Conservation (phyloP, 2,113 vertebrate species). For the Collichthys lucidus region DNA sequence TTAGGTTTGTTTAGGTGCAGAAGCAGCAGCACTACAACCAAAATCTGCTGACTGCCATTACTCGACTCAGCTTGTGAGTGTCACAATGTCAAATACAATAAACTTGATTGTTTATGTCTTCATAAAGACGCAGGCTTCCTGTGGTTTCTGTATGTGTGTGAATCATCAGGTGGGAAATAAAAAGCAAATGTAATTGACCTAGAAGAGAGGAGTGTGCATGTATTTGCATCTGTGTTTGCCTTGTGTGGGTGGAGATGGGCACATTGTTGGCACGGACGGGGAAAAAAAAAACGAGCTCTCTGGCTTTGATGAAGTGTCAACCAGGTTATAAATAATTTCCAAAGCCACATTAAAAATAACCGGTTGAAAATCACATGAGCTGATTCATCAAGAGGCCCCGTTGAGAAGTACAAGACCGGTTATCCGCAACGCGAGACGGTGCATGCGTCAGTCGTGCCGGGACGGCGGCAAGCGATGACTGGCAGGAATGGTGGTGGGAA, state of each 20-base stretch:
- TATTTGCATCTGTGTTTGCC: conserved; percentile 1
- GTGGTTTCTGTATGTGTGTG: not conserved
- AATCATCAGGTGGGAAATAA: not conserved
- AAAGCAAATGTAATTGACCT: not conserved
- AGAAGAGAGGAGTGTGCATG: not conserved
- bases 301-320: not conserved
- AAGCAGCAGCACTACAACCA: no score
- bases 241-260: not conserved
- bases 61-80: not conserved
- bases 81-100: not conserved
- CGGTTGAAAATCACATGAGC: not conserved
- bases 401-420: not conserved
- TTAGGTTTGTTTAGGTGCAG: no score
- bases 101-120: not conserved
- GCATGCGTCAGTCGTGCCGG: not conserved
- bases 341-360: conserved; percentile 28
- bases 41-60: no score
- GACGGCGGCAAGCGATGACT: not conserved
- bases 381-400: not conserved
- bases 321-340: conserved; percentile 27
- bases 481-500: not conserved
- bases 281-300: not conserved
- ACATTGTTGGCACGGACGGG: not conserved
- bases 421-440: not conserved
- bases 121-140: not conserved